Conservation (phyloP, 2,888 invertebrate species). For the Cremastinae sp. region DNA sequence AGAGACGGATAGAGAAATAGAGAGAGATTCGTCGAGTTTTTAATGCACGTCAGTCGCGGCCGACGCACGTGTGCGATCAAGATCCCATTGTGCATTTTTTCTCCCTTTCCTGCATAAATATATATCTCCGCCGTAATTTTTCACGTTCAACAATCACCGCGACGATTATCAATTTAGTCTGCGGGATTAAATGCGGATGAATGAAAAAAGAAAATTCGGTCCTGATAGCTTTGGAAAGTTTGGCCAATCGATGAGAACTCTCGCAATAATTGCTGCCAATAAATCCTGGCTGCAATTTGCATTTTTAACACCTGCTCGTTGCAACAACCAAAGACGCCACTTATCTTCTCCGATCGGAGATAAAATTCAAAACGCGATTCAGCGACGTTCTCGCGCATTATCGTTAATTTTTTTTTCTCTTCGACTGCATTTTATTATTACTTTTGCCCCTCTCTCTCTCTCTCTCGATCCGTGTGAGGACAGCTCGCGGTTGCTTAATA, state of each 20-base stretch:
- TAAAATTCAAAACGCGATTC: slow-evolving; percentile 36
- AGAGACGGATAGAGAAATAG: not conserved
- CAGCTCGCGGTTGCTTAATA: not conserved
- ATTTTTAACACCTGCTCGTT: slow-evolving; percentile 5
- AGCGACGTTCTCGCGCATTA: slow-evolving; percentile 4
- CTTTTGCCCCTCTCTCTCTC: slow-evolving; percentile 39
- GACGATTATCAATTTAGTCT: slow-evolving; percentile 15
- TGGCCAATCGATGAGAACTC: slow-evolving; percentile 4
- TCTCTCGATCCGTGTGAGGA: not conserved
- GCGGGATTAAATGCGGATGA: slow-evolving; percentile 18
- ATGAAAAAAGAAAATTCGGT: not conserved
- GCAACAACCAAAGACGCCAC: not conserved
- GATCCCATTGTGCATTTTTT: slow-evolving; percentile 31
- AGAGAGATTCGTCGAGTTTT: slow-evolving; percentile 19
- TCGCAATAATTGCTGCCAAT: slow-evolving; percentile 10
- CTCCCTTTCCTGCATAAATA: slow-evolving; percentile 6
- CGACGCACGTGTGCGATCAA: slow-evolving; percentile 39
- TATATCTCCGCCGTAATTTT: slow-evolving; percentile 16
- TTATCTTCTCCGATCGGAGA: slow-evolving; percentile 13
- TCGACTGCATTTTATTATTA: slow-evolving; percentile 26
- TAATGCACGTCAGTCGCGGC: slow-evolving; percentile 8
- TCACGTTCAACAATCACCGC: too few species aligned
- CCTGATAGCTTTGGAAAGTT: not conserved
- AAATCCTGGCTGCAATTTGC: not conserved
- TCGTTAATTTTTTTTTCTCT: slow-evolving; percentile 24